Evolutionary conservation across 2,797 vertebrate genomes (phyloP).

Genomic region (Gymnoscopelus microlampas): DNA sequence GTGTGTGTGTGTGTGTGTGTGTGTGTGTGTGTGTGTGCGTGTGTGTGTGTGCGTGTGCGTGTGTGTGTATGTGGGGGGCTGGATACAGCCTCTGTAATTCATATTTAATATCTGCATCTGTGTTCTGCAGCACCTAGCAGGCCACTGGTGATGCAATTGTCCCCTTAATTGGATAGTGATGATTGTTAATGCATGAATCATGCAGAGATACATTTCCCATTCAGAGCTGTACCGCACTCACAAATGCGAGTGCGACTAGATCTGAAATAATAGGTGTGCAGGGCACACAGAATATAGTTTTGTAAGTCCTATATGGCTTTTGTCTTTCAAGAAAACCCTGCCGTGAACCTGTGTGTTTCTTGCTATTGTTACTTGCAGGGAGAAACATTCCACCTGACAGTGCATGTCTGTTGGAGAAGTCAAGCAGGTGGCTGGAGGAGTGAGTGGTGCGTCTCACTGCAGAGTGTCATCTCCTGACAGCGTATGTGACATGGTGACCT

Average conservation of each 20-base stretch:
- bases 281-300: not conserved
- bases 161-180: slow-evolving; percentile 62
- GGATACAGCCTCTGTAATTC: slow-evolving; percentile 67
- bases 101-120: slow-evolving; percentile 77
- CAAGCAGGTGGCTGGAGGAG: slow-evolving; percentile 26
- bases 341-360: not conserved
- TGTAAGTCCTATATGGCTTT: not conserved
- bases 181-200: slow-evolving; percentile 69
- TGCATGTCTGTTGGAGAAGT: slow-evolving; percentile 33
- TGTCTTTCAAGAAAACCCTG: slow-evolving; percentile 1
- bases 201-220: slow-evolving; percentile 37
- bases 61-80: slow-evolving; percentile 3
- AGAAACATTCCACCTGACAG: slow-evolving; percentile 25
- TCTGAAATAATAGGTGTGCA: not conserved
- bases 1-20: too few relatives aligned
- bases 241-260: slow-evolving; percentile 10
- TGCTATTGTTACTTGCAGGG: slow-evolving; percentile 11
- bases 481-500: slow-evolving; percentile 66
- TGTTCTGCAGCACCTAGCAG: slow-evolving; percentile 68
- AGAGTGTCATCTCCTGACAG: slow-evolving; percentile 40
- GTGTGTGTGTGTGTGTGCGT: too few relatives aligned
- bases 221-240: not conserved
- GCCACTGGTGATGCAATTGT: slow-evolving; percentile 59
- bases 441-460: not conserved
- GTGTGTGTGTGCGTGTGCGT: too few relatives aligned